These are phyloP conservation scores for Polymixis flavicincta DNA, from an alignment of 2,888 invertebrate species.

Conservation along the genomic window DNA sequence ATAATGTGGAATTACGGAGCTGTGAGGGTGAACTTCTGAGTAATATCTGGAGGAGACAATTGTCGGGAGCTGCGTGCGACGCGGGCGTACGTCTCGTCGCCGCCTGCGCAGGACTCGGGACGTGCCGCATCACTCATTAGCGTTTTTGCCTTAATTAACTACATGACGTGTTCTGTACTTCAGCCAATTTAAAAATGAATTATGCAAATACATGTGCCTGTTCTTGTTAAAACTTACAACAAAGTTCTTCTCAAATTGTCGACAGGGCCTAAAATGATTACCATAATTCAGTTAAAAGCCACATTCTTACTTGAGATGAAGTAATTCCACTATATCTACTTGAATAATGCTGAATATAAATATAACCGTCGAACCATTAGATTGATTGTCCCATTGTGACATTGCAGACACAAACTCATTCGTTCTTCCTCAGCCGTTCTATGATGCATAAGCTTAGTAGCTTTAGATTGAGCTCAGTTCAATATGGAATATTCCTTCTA, in stretches of 20 bases:
- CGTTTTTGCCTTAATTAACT: slow-evolving; percentile 63
- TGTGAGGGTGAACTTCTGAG: slow-evolving; percentile 63
- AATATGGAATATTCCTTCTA: slow-evolving; percentile 66
- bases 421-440: background rate
- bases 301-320: background rate
- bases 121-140: slow-evolving; percentile 55
- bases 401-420: slow-evolving; percentile 4
- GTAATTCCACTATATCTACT: background rate
- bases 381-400: slow-evolving; percentile 18
- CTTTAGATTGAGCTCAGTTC: slow-evolving; percentile 19
- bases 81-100: slow-evolving; percentile 50
- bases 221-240: slow-evolving; percentile 24
- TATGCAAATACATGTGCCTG: slow-evolving; percentile 53
- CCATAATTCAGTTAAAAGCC: background rate
- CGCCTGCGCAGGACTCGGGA: slow-evolving; percentile 48
- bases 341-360: background rate
- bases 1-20: slow-evolving; percentile 70
- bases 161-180: slow-evolving; percentile 34
- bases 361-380: background rate
- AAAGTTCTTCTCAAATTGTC: slow-evolving; percentile 25
- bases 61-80: slow-evolving; percentile 51
- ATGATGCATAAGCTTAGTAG: slow-evolving; percentile 8
- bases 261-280: slow-evolving; percentile 9
- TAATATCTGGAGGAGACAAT: slow-evolving; percentile 56
- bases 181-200: slow-evolving; percentile 49